These are phyloP conservation scores for Penaeus chinensis DNA, from an alignment of 1,140 invertebrate genomes.

Conservation along the genomic window DNA sequence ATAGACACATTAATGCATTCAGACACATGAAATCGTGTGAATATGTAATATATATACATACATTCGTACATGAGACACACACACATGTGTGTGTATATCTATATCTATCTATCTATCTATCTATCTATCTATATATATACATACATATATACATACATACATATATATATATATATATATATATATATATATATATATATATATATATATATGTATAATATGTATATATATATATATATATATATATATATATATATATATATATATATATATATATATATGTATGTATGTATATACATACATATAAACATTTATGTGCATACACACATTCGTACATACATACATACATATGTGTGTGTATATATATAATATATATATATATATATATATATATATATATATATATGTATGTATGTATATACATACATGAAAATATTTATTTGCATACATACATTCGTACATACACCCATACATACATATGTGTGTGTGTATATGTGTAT, in stretches of 20 bases:
- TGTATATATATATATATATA: not conserved
- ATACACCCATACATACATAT: not conserved
- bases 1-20: not conserved
- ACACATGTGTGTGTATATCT: not conserved
- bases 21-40: not conserved
- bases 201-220: not conserved
- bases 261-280: conserved; percentile 19
- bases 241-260: not conserved
- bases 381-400: not conserved
- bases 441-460: not conserved
- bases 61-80: not conserved
- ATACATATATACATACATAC: not conserved
- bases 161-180: not conserved
- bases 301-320: not conserved
- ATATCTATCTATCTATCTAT: not conserved
- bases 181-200: not conserved
- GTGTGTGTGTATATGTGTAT: not conserved
- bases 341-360: not conserved
- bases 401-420: not conserved
- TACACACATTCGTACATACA: not conserved
- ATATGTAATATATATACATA: not conserved
- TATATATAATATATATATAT: not conserved
- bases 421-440: not conserved
- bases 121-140: not conserved
- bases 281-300: conserved; percentile 1